Base-by-base conservation (phyloP, 1,140 invertebrate species). In the Xylocopa sonorina region DNA sequence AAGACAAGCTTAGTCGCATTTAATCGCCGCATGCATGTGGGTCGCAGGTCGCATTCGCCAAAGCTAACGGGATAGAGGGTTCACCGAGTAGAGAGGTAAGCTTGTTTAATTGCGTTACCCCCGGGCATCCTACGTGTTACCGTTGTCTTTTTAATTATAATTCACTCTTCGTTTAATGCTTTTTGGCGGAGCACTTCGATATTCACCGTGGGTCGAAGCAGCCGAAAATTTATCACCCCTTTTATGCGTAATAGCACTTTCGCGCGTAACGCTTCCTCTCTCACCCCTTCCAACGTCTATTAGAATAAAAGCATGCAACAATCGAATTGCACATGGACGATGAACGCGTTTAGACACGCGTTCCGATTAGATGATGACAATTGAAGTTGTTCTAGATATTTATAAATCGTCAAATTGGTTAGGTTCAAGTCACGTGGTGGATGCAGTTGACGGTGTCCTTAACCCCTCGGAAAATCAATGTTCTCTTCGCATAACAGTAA, bases 21-120 rank as follows among this genome's bases (percentile, higher is more conserved):
- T 91, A 89, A 92, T 91, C 88, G 87, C 84, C 86, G 86, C 82
- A 90, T 85, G 89, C 91, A 93, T 93, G 90, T 93, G 90, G 92
- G 92, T 92, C 92, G 92, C 88, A 89, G 92, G 91, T 91, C 90
- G 83, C 88, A 90, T 79, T 76, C 66, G 73, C 62, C 69, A 77
- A 68, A 73, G 66, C 89, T 92, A 93, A 93, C 89, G 88, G 88
- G 92, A 92, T 92, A 92, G 86, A 91, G 87, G 89, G 78, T 92
- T 92, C 90, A 89, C 90, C 83, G 84, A 88, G 89, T 73, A 78
- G 77, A 71, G 67, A 90, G 89, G 89, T 92, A 91, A 92, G 90
- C 88, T 78, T 90, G 85, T 92, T 92, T 90, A 89, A 83, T 82
- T 63, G 48, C 43, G 78, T 80, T 83, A 67, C 34, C 68, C 46